A percentile compares a stretch with the other conserved stretches of the same genome.
phyloP scores from a whole-genome alignment of 2,888 invertebrate genomes.

The Pterobdella sp. region DNA sequence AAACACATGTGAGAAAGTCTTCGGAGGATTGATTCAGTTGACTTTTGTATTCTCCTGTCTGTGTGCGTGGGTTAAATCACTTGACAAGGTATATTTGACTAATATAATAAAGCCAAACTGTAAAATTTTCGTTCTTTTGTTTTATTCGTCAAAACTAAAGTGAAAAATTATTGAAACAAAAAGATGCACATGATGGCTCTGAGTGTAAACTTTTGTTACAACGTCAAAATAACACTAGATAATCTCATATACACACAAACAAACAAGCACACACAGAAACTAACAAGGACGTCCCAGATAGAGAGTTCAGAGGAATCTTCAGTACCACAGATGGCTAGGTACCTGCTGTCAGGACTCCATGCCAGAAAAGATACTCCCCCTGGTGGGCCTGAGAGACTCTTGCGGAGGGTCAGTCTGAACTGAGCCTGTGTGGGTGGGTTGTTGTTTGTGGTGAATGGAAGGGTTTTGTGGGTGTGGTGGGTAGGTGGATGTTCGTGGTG shows the following conservation, averaged over 20 bases:
- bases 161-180: too few relatives aligned
- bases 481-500: background rate
- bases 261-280: background rate
- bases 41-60: constrained; percentile 60
- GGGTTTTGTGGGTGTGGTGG: background rate
- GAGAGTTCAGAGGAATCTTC: constrained; percentile 92
- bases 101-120: too few relatives aligned
- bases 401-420: constrained; percentile 44
- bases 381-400: constrained; percentile 80
- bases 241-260: too few relatives aligned
- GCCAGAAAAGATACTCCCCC: constrained; percentile 85
- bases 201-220: too few relatives aligned
- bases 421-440: background rate
- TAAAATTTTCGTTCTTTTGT: too few relatives aligned
- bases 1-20: constrained; percentile 86
- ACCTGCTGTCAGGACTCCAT: constrained; percentile 89
- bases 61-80: too few relatives aligned
- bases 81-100: too few relatives aligned
- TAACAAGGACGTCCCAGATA: constrained; percentile 70
- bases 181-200: too few relatives aligned
- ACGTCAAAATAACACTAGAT: too few relatives aligned
- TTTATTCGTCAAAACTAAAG: too few relatives aligned
- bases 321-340: constrained; percentile 87
- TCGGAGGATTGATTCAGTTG: constrained; percentile 87
- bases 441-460: background rate